A percentile compares a stretch with the other conserved stretches of the same genome.
These are phyloP conservation scores for Paragorgia papillata DNA, from an alignment of 92 coral and sea anemone species.

Conservation along the genomic window DNA sequence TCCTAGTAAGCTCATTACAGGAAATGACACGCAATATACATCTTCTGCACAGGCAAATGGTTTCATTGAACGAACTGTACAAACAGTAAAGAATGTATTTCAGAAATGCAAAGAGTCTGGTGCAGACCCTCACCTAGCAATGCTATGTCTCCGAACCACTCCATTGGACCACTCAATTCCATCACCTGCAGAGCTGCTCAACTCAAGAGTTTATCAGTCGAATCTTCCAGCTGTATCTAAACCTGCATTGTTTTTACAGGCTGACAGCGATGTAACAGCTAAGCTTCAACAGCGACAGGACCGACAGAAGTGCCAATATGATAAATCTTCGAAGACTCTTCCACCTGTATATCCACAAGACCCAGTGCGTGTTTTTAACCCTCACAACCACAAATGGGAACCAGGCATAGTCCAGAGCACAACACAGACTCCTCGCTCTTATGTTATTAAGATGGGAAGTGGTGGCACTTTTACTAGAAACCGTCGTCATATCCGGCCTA, in stretches of 20 bases:
- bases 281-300: slow-evolving; percentile 64
- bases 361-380: slow-evolving; percentile 34
- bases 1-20: slow-evolving; percentile 62
- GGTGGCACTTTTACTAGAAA: slow-evolving; percentile 19
- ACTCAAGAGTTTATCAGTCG: slow-evolving; percentile 63
- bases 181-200: slow-evolving; percentile 67
- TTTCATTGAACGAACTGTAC: slow-evolving; percentile 65
- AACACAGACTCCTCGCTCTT: slow-evolving; percentile 26
- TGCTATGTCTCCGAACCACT: slow-evolving; percentile 69
- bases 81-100: slow-evolving; percentile 54
- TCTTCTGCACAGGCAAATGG: slow-evolving; percentile 53
- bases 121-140: slow-evolving; percentile 64
- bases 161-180: slow-evolving; percentile 61
- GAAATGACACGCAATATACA: slow-evolving; percentile 60
- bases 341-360: slow-evolving; percentile 36
- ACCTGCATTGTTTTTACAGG: slow-evolving; percentile 26
- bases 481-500: slow-evolving; percentile 35
- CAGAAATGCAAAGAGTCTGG: slow-evolving; percentile 73
- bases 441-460: not conserved
- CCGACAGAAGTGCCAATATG: slow-evolving; percentile 49
- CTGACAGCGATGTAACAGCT: slow-evolving; percentile 40
- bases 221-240: slow-evolving; percentile 70
- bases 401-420: slow-evolving; percentile 40
- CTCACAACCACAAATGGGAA: slow-evolving; percentile 46
- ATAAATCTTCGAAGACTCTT: slow-evolving; percentile 38